Conservation (phyloP, 2,797 vertebrate genomes). For the Arnoldichthys spilopterus region DNA sequence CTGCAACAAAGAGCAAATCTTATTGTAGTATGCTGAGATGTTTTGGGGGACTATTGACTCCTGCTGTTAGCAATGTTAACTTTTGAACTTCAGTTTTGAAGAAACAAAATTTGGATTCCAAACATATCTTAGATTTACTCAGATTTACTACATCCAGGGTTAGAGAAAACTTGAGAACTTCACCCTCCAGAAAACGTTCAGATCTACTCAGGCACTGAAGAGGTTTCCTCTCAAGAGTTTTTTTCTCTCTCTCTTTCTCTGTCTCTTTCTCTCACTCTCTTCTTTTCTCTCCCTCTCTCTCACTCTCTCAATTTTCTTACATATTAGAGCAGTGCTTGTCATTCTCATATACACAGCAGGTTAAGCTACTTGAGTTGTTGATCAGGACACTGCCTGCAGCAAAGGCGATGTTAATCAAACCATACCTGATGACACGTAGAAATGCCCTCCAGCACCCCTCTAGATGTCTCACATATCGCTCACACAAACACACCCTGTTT, state of each 20-base stretch:
- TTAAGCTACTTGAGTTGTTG: neutral
- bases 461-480: neutral
- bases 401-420: neutral
- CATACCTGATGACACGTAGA: neutral
- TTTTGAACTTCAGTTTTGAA: too few species aligned
- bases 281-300: neutral
- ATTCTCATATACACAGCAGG: neutral
- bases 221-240: too few species aligned
- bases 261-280: too few species aligned
- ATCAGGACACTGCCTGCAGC: constrained; percentile 9
- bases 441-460: neutral
- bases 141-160: too few species aligned
- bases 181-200: neutral
- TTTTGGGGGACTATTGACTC: too few species aligned
- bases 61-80: too few species aligned
- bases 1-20: too few species aligned
- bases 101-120: too few species aligned
- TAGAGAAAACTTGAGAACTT: neutral
- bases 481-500: neutral
- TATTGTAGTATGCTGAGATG: too few species aligned
- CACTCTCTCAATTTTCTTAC: neutral
- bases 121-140: too few species aligned
- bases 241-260: too few species aligned
- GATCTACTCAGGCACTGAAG: too few species aligned
- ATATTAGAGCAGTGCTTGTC: neutral